Evolutionary conservation across 2,888 invertebrate genomes (phyloP).

Genomic region (Nebria salina): DNA sequence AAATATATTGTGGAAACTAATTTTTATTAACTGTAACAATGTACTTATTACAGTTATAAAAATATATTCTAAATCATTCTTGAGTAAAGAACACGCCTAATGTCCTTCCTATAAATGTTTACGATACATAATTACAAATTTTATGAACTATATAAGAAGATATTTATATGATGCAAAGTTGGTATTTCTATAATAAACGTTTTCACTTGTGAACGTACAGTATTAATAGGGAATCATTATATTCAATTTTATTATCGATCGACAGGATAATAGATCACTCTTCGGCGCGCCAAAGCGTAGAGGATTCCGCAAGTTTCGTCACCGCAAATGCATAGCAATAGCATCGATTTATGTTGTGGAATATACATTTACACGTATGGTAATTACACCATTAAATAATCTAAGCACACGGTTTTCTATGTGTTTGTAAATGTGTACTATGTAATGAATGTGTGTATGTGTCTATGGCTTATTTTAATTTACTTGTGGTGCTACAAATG

Average conservation of each 20-base stretch:
- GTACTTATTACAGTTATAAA: too few relatives aligned
- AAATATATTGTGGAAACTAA: too few relatives aligned
- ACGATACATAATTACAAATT: neutral
- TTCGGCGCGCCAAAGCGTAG: neutral
- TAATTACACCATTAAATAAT: neutral
- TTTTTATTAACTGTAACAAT: too few relatives aligned
- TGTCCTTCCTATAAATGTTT: neutral
- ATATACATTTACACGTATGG: neutral
- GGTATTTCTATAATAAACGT: neutral
- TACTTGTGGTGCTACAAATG: neutral
- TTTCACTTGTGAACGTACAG: neutral
- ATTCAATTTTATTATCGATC: neutral
- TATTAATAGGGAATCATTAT: neutral
- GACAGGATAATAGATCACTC: neutral
- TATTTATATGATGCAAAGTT: neutral
- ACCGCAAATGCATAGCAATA: neutral
- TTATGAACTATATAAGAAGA: neutral
- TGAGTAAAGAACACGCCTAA: too few relatives aligned
- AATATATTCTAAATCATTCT: too few relatives aligned
- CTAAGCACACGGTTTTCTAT: neutral
- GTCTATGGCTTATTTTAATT: neutral
- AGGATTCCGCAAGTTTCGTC: neutral
- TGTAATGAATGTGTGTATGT: too few relatives aligned
- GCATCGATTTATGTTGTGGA: neutral
- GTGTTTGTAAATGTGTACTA: too few relatives aligned